Evolutionary conservation across 2,113 vertebrate species (phyloP).

Genomic region (Gopherus evgoodei): DNA sequence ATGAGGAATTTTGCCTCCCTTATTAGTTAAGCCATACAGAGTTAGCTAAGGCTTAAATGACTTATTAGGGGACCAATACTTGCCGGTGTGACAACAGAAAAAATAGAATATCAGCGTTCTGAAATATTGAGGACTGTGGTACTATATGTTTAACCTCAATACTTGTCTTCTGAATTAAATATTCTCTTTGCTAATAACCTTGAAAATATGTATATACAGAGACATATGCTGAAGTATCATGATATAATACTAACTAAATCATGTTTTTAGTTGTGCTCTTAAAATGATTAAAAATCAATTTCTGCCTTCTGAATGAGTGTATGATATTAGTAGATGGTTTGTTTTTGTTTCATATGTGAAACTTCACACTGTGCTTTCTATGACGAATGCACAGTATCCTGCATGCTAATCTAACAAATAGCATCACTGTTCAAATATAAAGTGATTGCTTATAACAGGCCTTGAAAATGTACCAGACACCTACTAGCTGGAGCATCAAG

Average conservation of each 20-base stretch:
- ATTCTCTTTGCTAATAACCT: constrained; percentile 11
- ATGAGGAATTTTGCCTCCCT: constrained; percentile 10
- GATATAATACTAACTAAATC: neutral
- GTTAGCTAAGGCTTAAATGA: neutral
- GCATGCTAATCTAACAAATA: neutral
- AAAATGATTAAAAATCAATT: constrained; percentile 12
- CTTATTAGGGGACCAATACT: neutral
- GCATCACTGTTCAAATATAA: neutral
- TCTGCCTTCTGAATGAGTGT: neutral
- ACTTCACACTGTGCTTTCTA: neutral
- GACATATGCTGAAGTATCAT: neutral
- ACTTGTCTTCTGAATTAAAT: neutral
- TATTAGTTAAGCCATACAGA: neutral
- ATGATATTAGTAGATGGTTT: neutral
- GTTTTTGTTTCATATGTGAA: neutral
- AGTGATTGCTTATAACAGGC: neutral
- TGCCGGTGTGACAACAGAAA: neutral
- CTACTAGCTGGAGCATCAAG: neutral
- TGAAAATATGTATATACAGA: neutral
- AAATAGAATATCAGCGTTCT: neutral
- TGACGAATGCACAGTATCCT: neutral
- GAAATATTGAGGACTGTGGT: neutral
- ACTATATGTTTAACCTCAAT: constrained; percentile 2
- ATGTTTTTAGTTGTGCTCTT: rapidly evolving
- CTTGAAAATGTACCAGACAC: neutral